Evolutionary conservation across 2,888 invertebrate species (phyloP), one percentile per base, ranked within the genome.

Genomic region (Electrophaes corylata): DNA sequence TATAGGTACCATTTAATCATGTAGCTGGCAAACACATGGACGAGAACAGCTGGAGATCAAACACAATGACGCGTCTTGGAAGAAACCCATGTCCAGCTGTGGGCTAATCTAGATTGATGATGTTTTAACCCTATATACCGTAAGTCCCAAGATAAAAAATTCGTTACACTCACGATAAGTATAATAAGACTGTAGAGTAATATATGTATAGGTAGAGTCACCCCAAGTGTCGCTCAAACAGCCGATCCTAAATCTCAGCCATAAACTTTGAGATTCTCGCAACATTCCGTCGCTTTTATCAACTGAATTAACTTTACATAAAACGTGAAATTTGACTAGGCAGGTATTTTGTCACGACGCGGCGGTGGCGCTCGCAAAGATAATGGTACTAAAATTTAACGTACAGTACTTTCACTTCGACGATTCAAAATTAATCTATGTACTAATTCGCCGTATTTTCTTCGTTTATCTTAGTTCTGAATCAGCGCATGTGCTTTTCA

Each of bases 331-430:
- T 72, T 74, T 72, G 73, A 71, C 51, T 58, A 62, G 65, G 63
- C 76, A 72, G 75, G 74, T 74, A 76, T 76, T 76, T 73, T 76
- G 73, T 79, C 72, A 78, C 47, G 57, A 23, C 26, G 35, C 35
- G 14, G 10, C 37, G 10, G 4, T 20, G 12, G 4, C 37, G 39
- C 31, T 49, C 49, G 11, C 39, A 23, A 18, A 49, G 31, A 44
- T 37, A 44, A 43, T 48, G 35, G 53, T 45, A 35, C 29, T 26
- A 33, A 49, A 40, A 31, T 40, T 29, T 49, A 12, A 19, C 40
- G 53, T 44, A 19, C n/a, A 11, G 53, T 37, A 48, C 14, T 58
- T 49, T 45, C 49, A 53, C 58, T 58, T 29, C 48, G 41, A 20
- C 26, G n/a, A 33, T n/a, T 8, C 31, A n/a, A 18, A 29, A 16